Percentiles rank a stretch among this genome's conserved stretches.
phyloP scores from a whole-genome alignment of 2,888 invertebrate species.

The Empis stercorea region DNA sequence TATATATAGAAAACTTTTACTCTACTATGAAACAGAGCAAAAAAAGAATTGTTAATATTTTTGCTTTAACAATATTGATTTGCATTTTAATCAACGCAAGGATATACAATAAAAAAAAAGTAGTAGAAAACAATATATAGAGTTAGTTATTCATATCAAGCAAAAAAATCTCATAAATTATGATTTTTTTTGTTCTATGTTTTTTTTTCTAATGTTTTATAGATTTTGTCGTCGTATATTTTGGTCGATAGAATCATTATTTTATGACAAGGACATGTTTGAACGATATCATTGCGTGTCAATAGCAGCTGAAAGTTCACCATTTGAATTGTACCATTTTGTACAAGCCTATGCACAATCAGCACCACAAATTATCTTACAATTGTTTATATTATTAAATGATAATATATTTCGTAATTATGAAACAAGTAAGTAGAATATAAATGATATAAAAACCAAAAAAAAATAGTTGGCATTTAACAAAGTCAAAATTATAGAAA shows the following conservation, averaged over 20 bases:
- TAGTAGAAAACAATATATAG: neutral
- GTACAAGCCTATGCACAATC: slow-evolving; percentile 67
- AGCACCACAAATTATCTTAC: slow-evolving; percentile 57
- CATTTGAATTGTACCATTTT: slow-evolving; percentile 63
- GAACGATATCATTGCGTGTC: slow-evolving; percentile 47
- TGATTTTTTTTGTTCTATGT: neutral
- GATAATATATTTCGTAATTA: slow-evolving; percentile 42
- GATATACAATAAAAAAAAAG: too few relatives aligned
- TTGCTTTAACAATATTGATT: too few relatives aligned
- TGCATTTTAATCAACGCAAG: too few relatives aligned
- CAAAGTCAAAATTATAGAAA: too few relatives aligned
- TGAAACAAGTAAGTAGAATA: slow-evolving; percentile 46
- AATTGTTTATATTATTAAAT: slow-evolving; percentile 48
- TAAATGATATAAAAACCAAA: too few relatives aligned
- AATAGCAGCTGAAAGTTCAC: slow-evolving; percentile 48
- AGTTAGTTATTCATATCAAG: neutral
- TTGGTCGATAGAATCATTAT: slow-evolving; percentile 60
- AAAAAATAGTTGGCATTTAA: too few relatives aligned
- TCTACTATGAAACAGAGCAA: too few relatives aligned
- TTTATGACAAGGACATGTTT: slow-evolving; percentile 42
- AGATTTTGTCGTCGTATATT: slow-evolving; percentile 62
- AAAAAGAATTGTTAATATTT: too few relatives aligned
- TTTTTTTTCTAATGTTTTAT: slow-evolving; percentile 13
- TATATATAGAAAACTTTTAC: too few relatives aligned
- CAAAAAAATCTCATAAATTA: neutral